phyloP scores from a whole-genome alignment of 1,140 invertebrate genomes.

The Chrysoperla carnea region DNA sequence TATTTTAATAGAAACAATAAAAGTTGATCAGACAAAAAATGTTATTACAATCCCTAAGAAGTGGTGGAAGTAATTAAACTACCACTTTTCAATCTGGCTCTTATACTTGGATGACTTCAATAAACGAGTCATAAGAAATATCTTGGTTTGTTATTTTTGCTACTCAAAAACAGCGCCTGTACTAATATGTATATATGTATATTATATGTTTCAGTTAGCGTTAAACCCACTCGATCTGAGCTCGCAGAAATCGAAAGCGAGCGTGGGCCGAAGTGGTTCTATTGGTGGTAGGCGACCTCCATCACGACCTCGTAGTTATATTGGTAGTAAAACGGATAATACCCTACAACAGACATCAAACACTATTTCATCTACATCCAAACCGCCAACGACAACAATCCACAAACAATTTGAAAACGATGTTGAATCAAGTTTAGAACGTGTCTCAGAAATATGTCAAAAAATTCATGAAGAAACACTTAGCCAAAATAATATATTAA shows the following conservation, averaged over 20 bases:
- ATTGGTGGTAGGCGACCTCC: slow-evolving; percentile 25
- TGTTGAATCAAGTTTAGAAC: slow-evolving; percentile 15
- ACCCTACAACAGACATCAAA: neutral
- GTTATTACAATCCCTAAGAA: too few species aligned
- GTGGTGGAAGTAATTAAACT: too few species aligned
- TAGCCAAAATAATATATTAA: slow-evolving; percentile 1
- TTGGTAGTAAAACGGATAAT: slow-evolving; percentile 2
- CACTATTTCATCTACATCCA: neutral
- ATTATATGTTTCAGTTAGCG: slow-evolving; percentile 21
- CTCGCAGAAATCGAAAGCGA: slow-evolving; percentile 28
- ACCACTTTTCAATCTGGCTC: too few species aligned
- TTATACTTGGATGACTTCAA: too few species aligned
- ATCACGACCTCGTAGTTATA: slow-evolving; percentile 17
- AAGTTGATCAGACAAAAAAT: too few species aligned
- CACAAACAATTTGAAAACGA: slow-evolving; percentile 10
- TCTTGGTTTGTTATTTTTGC: too few species aligned
- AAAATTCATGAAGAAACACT: slow-evolving; percentile 16
- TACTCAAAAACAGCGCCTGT: too few species aligned
- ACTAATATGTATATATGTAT: neutral
- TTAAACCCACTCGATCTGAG: slow-evolving; percentile 29
- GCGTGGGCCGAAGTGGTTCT: slow-evolving; percentile 25
- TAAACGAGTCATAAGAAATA: too few species aligned
- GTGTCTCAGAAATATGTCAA: slow-evolving; percentile 23
- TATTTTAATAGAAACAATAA: too few species aligned
- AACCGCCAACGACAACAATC: slow-evolving; percentile 1